Percentiles rank a stretch among this genome's conserved stretches.
These are phyloP conservation scores for Calycopis cecrops DNA, from an alignment of 1,140 invertebrate genomes.

Conservation along the genomic window DNA sequence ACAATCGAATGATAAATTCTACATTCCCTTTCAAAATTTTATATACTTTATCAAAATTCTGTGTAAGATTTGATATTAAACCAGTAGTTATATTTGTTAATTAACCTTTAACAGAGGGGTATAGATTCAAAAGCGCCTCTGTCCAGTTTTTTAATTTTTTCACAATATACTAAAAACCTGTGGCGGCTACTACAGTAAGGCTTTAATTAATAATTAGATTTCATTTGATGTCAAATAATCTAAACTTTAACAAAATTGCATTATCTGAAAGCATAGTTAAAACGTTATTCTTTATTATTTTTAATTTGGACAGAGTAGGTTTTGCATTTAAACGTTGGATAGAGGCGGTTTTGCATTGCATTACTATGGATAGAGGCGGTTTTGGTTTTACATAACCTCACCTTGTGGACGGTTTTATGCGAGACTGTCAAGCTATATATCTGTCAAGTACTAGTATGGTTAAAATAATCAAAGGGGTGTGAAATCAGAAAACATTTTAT, in stretches of 20 bases:
- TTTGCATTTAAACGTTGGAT: slow-evolving; percentile 2
- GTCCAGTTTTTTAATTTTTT: slow-evolving; percentile 12
- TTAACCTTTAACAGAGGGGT: background rate
- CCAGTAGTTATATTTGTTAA: too few species aligned
- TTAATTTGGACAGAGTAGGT: slow-evolving; percentile 1
- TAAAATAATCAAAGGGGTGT: background rate
- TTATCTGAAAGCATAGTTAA: slow-evolving; percentile 10
- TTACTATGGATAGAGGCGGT: slow-evolving; percentile 8
- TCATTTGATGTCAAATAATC: slow-evolving; percentile 10
- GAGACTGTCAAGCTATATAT: background rate
- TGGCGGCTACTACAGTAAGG: slow-evolving; percentile 1
- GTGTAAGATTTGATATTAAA: too few species aligned
- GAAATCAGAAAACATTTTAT: slow-evolving; percentile 2
- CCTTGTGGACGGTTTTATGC: slow-evolving; percentile 2
- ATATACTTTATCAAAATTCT: too few species aligned
- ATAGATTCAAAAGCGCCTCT: slow-evolving; percentile 10
- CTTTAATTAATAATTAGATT: slow-evolving; percentile 7
- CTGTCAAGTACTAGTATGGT: background rate
- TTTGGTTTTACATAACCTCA: slow-evolving; percentile 1
- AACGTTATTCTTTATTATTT: slow-evolving; percentile 11
- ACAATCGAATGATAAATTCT: too few species aligned
- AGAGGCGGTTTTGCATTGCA: slow-evolving; percentile 6
- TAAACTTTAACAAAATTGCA: slow-evolving; percentile 4
- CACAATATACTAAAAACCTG: slow-evolving; percentile 8
- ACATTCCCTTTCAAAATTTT: too few species aligned